Base-by-base conservation (phyloP, 2,888 invertebrate genomes). In the Brassicogethes aeneus region DNA sequence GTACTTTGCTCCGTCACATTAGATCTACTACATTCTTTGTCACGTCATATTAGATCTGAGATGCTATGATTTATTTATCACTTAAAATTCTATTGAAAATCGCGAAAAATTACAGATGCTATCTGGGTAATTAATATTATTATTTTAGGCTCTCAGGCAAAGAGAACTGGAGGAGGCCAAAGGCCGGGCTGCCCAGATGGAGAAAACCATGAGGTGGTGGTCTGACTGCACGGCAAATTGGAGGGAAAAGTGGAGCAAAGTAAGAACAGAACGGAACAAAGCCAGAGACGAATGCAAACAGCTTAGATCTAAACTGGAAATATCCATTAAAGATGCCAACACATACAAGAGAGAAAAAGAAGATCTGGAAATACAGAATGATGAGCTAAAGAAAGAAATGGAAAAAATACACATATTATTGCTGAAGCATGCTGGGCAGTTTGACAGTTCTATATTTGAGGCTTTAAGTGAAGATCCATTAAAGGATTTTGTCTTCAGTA, bases 171-270 rank as follows among this genome's bases (percentile, higher is more conserved):
- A 96, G 60, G 96, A 96, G 62, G 93, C 94, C 0, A 74, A 93
- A 51, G 92, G 93, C 2, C 71, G 96, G 47, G 93, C 94, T 12
- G 86, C 93, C 0, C 96, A 97, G 69, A 97, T 97, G 97, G 97
- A 97, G 66, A 96, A 96, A 69, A 97, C 96, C 0, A 96, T 97
- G 95, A 75, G 94, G 43, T 97, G 96, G 96, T 97, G 85, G 96
- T 94, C 89, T 38, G 96, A 96, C 67, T 97, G 97, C 65, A 96
- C 96, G 0, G 91, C 94, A 1, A 90, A 90, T 63, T 93, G 93
- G 93, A 72, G 92, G 23, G 89, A 89, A 63, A 96, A 96, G 62
- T 97, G 96, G 96, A 89, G 88, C 71, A 80, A 94, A 76, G 83
- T 88, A 54, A 78, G 94, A 40, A 90, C 85, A 62, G 96, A 96